phyloP scores from a whole-genome alignment of 2,797 vertebrate species.

The Diplodus sargus region DNA sequence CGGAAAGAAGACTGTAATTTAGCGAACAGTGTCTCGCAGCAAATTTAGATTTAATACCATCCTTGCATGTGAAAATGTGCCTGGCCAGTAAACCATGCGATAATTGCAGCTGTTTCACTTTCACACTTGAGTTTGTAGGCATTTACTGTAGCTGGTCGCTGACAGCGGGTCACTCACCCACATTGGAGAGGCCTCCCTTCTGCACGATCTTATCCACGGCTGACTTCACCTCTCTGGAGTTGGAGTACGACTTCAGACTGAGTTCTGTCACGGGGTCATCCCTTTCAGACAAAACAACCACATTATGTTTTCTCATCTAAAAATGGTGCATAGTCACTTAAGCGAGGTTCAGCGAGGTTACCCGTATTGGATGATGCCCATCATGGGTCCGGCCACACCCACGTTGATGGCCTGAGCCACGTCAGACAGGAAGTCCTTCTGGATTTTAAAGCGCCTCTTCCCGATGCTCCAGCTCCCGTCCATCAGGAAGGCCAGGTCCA shows the following conservation, averaged over 20 bases:
- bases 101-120: conserved; percentile 74
- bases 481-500: conserved; percentile 95
- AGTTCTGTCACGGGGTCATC: conserved; percentile 93
- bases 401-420: conserved; percentile 91
- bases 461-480: conserved; percentile 97
- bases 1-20: conserved; percentile 82
- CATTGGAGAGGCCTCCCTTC: conserved; percentile 95
- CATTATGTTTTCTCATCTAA: neutral
- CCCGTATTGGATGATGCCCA: conserved; percentile 98
- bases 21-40: conserved; percentile 68
- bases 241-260: conserved; percentile 89
- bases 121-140: conserved; percentile 66
- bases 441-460: conserved; percentile 95
- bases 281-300: conserved; percentile 73
- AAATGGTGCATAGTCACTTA: neutral
- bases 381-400: conserved; percentile 90
- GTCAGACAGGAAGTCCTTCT: conserved; percentile 93
- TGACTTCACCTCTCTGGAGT: conserved; percentile 88
- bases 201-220: conserved; percentile 93
- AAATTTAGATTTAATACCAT: conserved; percentile 85
- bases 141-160: conserved; percentile 42
- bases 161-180: conserved; percentile 87
- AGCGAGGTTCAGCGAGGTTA: conserved; percentile 60
- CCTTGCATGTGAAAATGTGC: conserved; percentile 76
- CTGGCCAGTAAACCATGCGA: conserved; percentile 67